phyloP scores from a whole-genome alignment of 2,888 invertebrate species.

The Nomada ruficornis region DNA sequence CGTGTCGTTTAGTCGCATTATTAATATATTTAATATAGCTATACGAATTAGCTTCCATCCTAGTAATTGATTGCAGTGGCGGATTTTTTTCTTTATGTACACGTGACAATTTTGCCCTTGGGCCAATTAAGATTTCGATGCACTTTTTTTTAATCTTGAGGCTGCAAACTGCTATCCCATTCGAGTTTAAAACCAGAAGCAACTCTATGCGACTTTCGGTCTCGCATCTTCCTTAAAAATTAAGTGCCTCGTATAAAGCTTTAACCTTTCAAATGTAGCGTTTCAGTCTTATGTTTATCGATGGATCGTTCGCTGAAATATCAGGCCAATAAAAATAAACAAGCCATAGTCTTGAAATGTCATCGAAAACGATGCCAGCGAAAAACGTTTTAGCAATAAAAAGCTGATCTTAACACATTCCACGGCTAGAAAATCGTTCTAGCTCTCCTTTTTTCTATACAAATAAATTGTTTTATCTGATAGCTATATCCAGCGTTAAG shows the following conservation, averaged over 20 bases:
- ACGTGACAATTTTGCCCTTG: too few species aligned
- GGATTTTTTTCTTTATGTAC: too few species aligned
- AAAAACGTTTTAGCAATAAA: constrained; percentile 9
- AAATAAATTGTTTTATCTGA: too few species aligned
- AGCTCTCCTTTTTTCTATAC: too few species aligned
- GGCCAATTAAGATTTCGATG: too few species aligned
- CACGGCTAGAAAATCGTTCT: background rate
- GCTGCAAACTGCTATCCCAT: too few species aligned
- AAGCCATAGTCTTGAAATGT: background rate
- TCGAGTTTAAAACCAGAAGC: background rate
- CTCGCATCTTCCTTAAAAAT: background rate
- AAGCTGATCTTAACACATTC: background rate
- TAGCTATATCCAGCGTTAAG: too few species aligned
- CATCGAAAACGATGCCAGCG: background rate
- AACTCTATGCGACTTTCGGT: background rate
- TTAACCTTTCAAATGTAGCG: background rate
- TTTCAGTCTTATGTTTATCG: background rate
- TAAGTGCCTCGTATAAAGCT: background rate
- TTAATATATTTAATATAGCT: too few species aligned
- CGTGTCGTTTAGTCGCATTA: background rate
- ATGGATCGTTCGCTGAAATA: background rate
- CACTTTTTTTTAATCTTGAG: too few species aligned
- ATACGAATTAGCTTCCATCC: too few species aligned
- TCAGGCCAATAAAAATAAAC: constrained; percentile 8
- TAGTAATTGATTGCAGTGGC: too few species aligned